A percentile compares a stretch with the other conserved stretches of the same genome.
Conservation (phyloP, 2,888 invertebrate species). For the Drosophila testacea region DNA sequence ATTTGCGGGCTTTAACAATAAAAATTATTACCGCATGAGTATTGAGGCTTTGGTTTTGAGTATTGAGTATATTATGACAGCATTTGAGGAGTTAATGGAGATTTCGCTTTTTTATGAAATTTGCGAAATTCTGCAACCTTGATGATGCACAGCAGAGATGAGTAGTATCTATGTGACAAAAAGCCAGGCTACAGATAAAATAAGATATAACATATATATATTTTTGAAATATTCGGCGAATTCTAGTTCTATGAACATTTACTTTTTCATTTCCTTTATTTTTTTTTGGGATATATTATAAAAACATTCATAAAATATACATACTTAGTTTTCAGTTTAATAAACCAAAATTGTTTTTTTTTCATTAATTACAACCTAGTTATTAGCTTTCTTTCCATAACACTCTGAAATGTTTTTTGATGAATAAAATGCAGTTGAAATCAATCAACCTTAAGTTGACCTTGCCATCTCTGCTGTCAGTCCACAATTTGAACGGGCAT, state of each 20-base stretch:
- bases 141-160: neutral
- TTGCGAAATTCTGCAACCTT: slow-evolving; percentile 27
- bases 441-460: slow-evolving; percentile 75
- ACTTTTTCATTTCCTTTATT: too few species aligned
- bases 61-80: slow-evolving; percentile 29
- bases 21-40: slow-evolving; percentile 36
- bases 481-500: slow-evolving; percentile 58
- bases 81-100: slow-evolving; percentile 6
- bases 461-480: slow-evolving; percentile 51
- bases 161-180: too few species aligned
- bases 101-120: slow-evolving; percentile 25
- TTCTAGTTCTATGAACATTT: too few species aligned
- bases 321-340: too few species aligned
- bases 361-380: neutral
- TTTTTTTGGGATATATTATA: too few species aligned
- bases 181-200: too few species aligned
- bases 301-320: too few species aligned
- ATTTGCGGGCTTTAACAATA: slow-evolving; percentile 55
- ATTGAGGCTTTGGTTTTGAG: slow-evolving; percentile 16
- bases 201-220: too few species aligned
- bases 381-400: slow-evolving; percentile 3
- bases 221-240: too few species aligned
- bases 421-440: slow-evolving; percentile 66
- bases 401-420: slow-evolving; percentile 7
- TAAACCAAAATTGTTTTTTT: too few species aligned